Conservation (phyloP, 2,888 invertebrate genomes). For the Blastobasis adustella region DNA sequence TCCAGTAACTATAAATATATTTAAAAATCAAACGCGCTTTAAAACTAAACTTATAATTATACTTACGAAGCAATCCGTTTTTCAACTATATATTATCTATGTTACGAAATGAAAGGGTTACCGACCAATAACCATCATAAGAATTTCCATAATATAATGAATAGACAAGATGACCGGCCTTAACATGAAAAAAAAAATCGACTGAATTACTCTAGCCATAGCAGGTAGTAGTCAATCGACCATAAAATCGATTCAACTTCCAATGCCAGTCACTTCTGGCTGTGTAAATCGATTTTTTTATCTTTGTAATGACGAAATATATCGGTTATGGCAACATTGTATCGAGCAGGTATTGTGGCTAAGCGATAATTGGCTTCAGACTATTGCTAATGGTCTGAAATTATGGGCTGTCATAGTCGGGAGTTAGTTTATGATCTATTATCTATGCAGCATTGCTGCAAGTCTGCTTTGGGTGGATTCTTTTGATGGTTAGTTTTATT, state of each 20-base stretch:
- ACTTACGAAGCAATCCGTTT: too few species aligned
- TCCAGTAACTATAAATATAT: too few species aligned
- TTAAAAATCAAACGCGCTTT: too few species aligned
- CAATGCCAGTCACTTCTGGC: slow-evolving; percentile 48
- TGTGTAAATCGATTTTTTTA: slow-evolving; percentile 48
- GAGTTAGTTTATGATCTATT: too few species aligned
- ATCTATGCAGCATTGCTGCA: too few species aligned
- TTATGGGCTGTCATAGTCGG: not conserved
- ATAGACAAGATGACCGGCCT: not conserved
- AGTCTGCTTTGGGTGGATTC: too few species aligned
- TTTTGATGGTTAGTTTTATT: too few species aligned
- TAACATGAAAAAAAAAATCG: slow-evolving; percentile 29
- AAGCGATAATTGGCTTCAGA: not conserved
- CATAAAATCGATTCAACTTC: slow-evolving; percentile 49
- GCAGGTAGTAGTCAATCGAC: slow-evolving; percentile 41
- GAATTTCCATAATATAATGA: too few species aligned
- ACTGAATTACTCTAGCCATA: slow-evolving; percentile 1
- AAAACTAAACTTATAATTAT: too few species aligned
- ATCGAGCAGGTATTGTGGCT: slow-evolving; percentile 25
- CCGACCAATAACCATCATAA: too few species aligned
- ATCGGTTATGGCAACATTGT: slow-evolving; percentile 54
- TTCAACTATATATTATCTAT: too few species aligned
- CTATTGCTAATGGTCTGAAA: not conserved
- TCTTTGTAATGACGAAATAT: slow-evolving; percentile 43
- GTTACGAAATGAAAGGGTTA: too few species aligned